A percentile compares a stretch with the other conserved stretches of the same genome.
These are phyloP conservation scores for Cherax destructor DNA, from an alignment of 1,140 invertebrate genomes.

Conservation along the genomic window DNA sequence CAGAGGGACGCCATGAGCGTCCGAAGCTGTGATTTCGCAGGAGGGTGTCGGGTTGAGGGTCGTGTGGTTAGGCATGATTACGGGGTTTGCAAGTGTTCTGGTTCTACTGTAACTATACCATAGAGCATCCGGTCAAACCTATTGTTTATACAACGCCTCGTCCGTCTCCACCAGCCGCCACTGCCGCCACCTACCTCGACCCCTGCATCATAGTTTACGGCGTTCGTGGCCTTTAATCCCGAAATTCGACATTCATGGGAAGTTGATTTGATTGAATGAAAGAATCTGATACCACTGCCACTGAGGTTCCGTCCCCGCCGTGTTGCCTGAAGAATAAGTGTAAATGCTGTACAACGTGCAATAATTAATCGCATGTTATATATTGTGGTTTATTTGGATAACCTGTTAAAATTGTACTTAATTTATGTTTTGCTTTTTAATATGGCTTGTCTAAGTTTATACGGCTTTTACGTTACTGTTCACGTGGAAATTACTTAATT, in stretches of 20 bases:
- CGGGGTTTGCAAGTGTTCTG: not conserved
- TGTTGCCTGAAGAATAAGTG: not conserved
- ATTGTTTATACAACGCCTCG: constrained; percentile 1
- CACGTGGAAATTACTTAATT: no score
- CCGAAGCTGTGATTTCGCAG: not conserved
- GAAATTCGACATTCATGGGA: not conserved
- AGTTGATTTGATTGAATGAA: not conserved
- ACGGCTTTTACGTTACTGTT: no score
- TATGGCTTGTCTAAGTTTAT: no score
- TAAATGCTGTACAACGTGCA: no score
- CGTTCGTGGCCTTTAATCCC: not conserved
- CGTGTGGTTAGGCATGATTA: constrained; percentile 1
- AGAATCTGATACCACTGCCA: not conserved
- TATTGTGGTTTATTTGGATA: no score
- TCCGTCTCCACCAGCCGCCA: not conserved
- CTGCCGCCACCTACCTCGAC: not conserved
- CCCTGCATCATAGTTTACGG: not conserved
- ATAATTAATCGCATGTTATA: no score
- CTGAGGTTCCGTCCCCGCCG: not conserved
- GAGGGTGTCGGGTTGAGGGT: not conserved
- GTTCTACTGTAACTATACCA: not conserved
- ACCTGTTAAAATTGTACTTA: no score
- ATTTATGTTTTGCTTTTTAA: no score
- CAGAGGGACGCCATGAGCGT: not conserved
- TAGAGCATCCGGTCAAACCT: not conserved